Evolutionary conservation across 2,888 invertebrate species (phyloP).

Genomic region (Chromoteleia sp.): DNA sequence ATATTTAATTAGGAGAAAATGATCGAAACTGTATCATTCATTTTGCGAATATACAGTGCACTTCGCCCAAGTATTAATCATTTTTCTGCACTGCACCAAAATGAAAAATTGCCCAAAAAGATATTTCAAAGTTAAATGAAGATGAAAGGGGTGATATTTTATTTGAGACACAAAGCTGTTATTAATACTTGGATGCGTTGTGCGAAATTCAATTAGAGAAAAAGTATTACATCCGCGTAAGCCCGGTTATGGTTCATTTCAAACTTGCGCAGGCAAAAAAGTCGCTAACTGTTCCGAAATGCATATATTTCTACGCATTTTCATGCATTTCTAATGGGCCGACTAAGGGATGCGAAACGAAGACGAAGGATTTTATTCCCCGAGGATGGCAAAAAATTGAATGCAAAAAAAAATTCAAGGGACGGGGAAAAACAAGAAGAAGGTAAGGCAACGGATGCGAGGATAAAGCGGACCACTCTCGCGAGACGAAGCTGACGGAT

Average conservation of each 20-base stretch:
- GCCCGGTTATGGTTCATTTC: conserved; percentile 71
- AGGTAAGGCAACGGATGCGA: conserved; percentile 50
- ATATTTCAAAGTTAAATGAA: conserved; percentile 63
- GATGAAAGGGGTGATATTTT: conserved; percentile 62
- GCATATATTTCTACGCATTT: conserved; percentile 75
- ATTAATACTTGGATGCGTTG: conserved; percentile 65
- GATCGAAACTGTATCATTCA: conserved; percentile 41
- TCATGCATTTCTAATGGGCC: conserved; percentile 79
- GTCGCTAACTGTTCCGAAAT: conserved; percentile 68
- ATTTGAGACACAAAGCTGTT: conserved; percentile 59
- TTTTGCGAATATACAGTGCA: conserved; percentile 41
- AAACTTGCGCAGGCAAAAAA: conserved; percentile 71
- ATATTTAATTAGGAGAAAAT: conserved; percentile 32
- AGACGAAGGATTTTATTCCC: conserved; percentile 61
- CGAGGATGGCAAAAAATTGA: conserved; percentile 55
- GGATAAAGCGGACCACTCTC: conserved; percentile 72
- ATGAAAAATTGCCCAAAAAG: conserved; percentile 58
- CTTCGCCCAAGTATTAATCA: conserved; percentile 35
- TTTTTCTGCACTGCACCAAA: conserved; percentile 39
- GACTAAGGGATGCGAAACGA: conserved; percentile 71
- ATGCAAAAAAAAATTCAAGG: conserved; percentile 34
- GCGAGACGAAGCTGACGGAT: conserved; percentile 76
- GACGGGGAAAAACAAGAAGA: conserved; percentile 39
- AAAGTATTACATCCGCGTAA: conserved; percentile 57
- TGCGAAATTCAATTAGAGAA: conserved; percentile 63